Evolutionary conservation across 2,113 vertebrate genomes (phyloP).

Genomic region (Pachyramphus minor): DNA sequence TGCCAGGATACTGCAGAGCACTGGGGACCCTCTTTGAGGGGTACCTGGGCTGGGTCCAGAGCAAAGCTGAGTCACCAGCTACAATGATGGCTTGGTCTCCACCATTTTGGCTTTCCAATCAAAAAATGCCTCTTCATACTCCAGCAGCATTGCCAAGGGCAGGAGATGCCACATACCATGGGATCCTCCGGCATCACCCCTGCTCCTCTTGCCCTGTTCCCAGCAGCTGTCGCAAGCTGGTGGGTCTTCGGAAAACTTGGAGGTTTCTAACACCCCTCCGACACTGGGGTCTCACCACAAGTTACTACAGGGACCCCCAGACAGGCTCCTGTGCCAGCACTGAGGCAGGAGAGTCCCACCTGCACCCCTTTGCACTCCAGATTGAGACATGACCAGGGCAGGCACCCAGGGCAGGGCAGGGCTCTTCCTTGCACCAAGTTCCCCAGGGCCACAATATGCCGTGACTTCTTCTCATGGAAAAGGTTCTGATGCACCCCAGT

Average conservation of each 20-base stretch:
- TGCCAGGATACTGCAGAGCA: not conserved
- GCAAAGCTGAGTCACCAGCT: not conserved
- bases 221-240: not conserved
- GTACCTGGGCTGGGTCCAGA: not conserved
- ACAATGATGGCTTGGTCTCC: not conserved
- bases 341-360: not conserved
- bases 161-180: fast-evolving
- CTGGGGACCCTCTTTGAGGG: not conserved
- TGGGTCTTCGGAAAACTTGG: not conserved
- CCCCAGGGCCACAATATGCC: not conserved
- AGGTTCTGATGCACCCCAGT: not conserved
- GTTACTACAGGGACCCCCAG: not conserved
- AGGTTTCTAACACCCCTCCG: not conserved
- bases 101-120: not conserved
- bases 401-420: not conserved
- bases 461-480: not conserved
- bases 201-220: not conserved
- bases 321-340: not conserved
- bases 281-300: not conserved
- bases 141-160: not conserved
- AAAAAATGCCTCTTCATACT: not conserved
- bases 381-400: not conserved
- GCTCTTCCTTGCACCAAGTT: not conserved
- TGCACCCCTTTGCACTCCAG: not conserved
- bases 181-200: not conserved